Percentiles rank a stretch among this genome's conserved stretches.
phyloP scores from a whole-genome alignment of 2,797 vertebrate genomes.

The Pteropus rufus region DNA sequence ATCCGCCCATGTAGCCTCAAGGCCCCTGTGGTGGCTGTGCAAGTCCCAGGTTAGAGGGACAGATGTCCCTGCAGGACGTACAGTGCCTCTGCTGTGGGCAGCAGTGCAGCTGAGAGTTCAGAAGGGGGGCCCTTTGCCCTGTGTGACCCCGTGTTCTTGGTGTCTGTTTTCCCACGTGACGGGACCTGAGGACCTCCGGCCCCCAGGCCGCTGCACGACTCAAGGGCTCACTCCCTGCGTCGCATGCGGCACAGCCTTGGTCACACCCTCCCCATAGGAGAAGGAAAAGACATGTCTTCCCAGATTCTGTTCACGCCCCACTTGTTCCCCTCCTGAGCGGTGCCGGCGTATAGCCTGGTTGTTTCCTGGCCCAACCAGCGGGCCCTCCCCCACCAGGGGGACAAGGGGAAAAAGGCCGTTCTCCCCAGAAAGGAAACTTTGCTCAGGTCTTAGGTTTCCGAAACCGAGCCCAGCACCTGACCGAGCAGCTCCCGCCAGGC shows the following conservation, averaged over 20 bases:
- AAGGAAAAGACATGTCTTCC: accelerated
- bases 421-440: neutral
- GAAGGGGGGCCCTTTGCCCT: neutral
- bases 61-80: accelerated
- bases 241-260: accelerated
- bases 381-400: neutral
- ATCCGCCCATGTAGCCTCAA: accelerated
- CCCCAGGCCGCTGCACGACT: accelerated
- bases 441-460: conserved; percentile 24
- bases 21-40: neutral
- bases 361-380: neutral
- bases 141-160: neutral
- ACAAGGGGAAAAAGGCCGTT: neutral
- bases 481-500: neutral
- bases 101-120: neutral
- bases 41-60: neutral
- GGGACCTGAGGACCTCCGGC: neutral
- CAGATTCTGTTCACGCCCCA: accelerated
- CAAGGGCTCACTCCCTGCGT: accelerated
- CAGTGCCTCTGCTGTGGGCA: neutral
- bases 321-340: neutral
- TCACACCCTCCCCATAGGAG: accelerated
- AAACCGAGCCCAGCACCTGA: neutral
- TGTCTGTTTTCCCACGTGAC: neutral
- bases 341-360: accelerated